Base-by-base conservation (phyloP, 2,888 invertebrate species). In the Rotaria macrura region DNA sequence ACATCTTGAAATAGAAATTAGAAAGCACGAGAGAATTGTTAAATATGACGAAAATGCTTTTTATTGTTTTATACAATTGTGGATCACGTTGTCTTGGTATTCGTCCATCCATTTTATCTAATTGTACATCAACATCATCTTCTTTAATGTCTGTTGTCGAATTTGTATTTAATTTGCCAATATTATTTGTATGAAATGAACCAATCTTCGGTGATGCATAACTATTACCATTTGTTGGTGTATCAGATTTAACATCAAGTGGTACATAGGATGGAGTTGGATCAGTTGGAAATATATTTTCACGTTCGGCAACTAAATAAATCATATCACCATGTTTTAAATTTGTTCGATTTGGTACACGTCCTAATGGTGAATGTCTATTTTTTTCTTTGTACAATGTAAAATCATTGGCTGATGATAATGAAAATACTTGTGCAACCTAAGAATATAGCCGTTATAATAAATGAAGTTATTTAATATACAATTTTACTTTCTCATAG, bases 311-410 rank as follows among this genome's bases (percentile, higher is more conserved):
- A 43, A 86, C 29, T 29, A 86, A 83, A 85, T 84, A 86, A 47
- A 86, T 84, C 49, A 86, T 86, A 14, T 84, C 84, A 49, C 86
- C 86, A 57, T 86, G 86, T n/a, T 43, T 79, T 23, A 79, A 79
- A 43, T 25, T 43, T 4, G 23, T 43, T 40, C n/a, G 25, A 25
- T 23, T 43, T 79, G 7, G 25, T n/a, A n/a, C 14, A 43, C 79
- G 79, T 38, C 43, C 23, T 40, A 79, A 25, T 25, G 43, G 79
- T 43, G 25, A 43, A 5, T 43, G 79, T 79, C 43, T 79, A 79
- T 79, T 79, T 79, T 79, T 79, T 43, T 79, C 79, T 79, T 79
- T 79, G 20, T 79, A 79, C 6, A 79, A 79, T 43, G 79, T 79
- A 79, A 43, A 79, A 43, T 43, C 79, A 40, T 79, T n/a, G 4